Conservation (phyloP, 2,113 vertebrate genomes). For the Oncorhynchus clarkii region DNA sequence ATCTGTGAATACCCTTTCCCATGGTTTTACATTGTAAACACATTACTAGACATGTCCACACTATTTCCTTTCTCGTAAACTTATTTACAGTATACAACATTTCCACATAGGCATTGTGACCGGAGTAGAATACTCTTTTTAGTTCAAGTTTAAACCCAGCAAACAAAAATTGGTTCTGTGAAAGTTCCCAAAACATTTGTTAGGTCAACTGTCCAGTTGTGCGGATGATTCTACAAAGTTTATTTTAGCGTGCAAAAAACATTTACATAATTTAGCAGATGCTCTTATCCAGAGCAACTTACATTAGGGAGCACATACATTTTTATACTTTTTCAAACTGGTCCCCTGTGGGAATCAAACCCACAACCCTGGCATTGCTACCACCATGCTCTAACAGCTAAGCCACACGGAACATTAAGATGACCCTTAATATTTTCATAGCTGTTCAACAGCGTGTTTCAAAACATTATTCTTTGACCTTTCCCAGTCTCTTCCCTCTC, state of each 20-base stretch:
- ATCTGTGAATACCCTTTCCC: not conserved
- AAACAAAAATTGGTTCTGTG: not conserved
- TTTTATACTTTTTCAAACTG: too few species aligned
- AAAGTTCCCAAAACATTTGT: not conserved
- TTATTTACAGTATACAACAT: not conserved
- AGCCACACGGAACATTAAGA: too few species aligned
- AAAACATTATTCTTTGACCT: constrained; percentile 3
- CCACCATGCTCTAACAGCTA: too few species aligned
- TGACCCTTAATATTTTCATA: not conserved
- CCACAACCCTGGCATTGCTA: too few species aligned
- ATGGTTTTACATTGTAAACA: not conserved
- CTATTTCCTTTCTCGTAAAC: not conserved
- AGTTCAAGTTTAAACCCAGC: not conserved
- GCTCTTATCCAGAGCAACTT: too few species aligned
- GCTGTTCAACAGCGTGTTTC: not conserved
- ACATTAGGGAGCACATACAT: too few species aligned
- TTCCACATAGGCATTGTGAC: not conserved
- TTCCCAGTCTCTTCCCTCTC: not conserved
- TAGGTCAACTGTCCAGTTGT: too few species aligned
- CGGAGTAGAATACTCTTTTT: not conserved
- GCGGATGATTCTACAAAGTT: too few species aligned
- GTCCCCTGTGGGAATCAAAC: too few species aligned
- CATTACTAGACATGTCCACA: not conserved
- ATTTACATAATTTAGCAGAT: too few species aligned
- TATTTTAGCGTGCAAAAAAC: too few species aligned